Evolutionary conservation across 1,140 invertebrate genomes (phyloP).

Genomic region (Acromyrmex echinatior): DNA sequence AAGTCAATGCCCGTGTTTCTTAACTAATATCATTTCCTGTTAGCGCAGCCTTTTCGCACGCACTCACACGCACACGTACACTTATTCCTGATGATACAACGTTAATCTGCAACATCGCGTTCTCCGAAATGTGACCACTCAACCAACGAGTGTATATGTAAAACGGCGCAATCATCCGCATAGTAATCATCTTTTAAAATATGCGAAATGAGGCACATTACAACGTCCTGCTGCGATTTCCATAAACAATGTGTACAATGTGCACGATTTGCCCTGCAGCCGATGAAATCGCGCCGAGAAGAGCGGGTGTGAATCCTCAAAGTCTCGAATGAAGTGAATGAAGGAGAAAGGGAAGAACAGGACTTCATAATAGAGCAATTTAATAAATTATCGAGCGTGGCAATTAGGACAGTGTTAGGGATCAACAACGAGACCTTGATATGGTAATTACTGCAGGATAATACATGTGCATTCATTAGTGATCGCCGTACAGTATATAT

Average conservation of each 20-base stretch:
- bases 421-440: slow-evolving; percentile 77
- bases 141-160: slow-evolving; percentile 8
- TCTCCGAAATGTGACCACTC: slow-evolving; percentile 10
- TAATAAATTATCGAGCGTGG: slow-evolving; percentile 79
- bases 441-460: slow-evolving; percentile 77
- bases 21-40: slow-evolving; percentile 13
- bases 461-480: slow-evolving; percentile 69
- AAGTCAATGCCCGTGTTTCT: background rate
- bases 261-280: slow-evolving; percentile 54
- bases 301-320: background rate
- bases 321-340: slow-evolving; percentile 3
- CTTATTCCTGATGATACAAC: slow-evolving; percentile 7
- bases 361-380: slow-evolving; percentile 81
- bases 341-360: slow-evolving; percentile 2
- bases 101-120: background rate
- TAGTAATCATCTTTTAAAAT: slow-evolving; percentile 75
- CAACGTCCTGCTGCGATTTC: slow-evolving; percentile 75
- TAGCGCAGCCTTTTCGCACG: background rate
- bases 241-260: slow-evolving; percentile 77
- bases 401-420: slow-evolving; percentile 78
- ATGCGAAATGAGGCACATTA: slow-evolving; percentile 59
- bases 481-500: background rate
- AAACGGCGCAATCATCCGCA: slow-evolving; percentile 5
- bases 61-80: background rate
- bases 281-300: slow-evolving; percentile 32